Conservation (phyloP, 2,888 invertebrate genomes). For the Eristalis pertinax region DNA sequence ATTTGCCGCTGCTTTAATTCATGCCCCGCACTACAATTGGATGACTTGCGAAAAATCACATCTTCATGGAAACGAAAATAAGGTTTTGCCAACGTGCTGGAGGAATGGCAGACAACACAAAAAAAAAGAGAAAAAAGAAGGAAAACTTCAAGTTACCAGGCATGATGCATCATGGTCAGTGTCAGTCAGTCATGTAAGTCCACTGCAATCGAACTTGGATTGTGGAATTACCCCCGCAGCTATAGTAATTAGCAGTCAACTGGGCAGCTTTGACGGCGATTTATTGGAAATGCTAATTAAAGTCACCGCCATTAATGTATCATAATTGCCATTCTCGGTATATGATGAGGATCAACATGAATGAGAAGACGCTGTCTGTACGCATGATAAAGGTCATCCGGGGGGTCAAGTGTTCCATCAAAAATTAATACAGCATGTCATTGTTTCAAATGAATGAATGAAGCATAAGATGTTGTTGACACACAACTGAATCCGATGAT, state of each 20-base stretch:
- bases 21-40: conserved; percentile 64
- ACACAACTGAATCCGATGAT: background rate
- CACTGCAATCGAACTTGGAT: conserved; percentile 52
- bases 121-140: background rate
- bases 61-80: conserved; percentile 48
- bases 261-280: conserved; percentile 64
- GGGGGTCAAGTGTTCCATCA: conserved; percentile 29
- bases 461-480: background rate
- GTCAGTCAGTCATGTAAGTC: conserved; percentile 58
- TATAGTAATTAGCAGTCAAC: conserved; percentile 66
- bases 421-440: conserved; percentile 24
- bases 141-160: conserved; percentile 49
- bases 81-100: conserved; percentile 38
- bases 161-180: conserved; percentile 70
- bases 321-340: conserved; percentile 61
- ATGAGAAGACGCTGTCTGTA: conserved; percentile 6
- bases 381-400: conserved; percentile 41
- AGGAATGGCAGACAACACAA: conserved; percentile 29
- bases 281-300: conserved; percentile 72
- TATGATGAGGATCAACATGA: conserved; percentile 32
- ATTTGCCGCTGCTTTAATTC: conserved; percentile 51
- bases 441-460: background rate
- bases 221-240: conserved; percentile 66
- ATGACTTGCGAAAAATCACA: conserved; percentile 73
- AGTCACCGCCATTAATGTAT: conserved; percentile 57